Base-by-base conservation (phyloP, 2,888 invertebrate genomes). In the Himalopsyche kuldschensis region DNA sequence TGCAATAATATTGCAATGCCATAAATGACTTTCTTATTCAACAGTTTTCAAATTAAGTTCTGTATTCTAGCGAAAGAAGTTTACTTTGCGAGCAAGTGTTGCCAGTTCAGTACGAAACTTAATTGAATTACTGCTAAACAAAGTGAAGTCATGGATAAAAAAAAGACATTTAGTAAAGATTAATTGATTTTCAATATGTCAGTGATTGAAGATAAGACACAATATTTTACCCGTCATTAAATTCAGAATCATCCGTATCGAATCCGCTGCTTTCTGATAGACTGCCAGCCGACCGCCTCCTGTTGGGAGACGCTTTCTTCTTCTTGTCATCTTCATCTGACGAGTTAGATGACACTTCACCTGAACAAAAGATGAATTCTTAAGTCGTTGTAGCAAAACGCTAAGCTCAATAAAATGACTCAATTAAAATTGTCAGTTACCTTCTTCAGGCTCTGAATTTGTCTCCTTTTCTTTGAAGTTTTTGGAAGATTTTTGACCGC, bases 361-460 rank as follows among this genome's bases (percentile, higher is more conserved):
- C 95, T 95, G 77, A 30, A 83, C 24, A 4, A 35, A 47, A 15
- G 46, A n/a, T n/a, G 15, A 30, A 20, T 10, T 11, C 15, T 69
- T 31, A 11, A 32, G 6, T 75, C 32, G n/a, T 75, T 3, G 6
- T 17, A 31, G 1, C 11, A 6, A 17, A n/a, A 27, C 6, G 20
- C 1, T 31, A 6, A n/a, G n/a, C 10, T 15, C 4, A 31, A 20
- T 31, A 0, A 1, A 27, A 17, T 27, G 27, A 11, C 17, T 24
- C 75, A 30, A 24, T 76, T 55, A 55, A 75, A 82, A 75, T 32
- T 8, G 31, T 11, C 10, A 83, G 80, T 81, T 88, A 94, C 95
- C 97, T 93, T 97, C 97, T 89, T 97, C 97, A 0, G 95, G 95
- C 88, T 97, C 97, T 80, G 95, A 95, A 85, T 92, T 93, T 8